Evolutionary conservation across 2,888 invertebrate genomes (phyloP).

Genomic region (Drosophila ezoana): DNA sequence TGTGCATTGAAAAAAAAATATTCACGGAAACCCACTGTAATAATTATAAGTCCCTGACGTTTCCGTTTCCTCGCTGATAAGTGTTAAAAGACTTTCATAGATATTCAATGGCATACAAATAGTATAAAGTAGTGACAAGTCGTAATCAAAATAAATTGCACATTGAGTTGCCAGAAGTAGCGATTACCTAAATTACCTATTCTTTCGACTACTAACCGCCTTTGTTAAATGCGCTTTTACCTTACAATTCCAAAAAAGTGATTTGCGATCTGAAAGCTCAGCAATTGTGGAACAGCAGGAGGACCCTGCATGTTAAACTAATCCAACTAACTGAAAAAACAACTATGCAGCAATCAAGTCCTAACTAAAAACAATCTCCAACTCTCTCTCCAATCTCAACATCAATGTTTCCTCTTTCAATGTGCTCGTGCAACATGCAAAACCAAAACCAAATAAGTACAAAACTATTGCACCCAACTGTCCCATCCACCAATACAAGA

Average conservation of each 20-base stretch:
- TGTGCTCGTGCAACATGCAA: slow-evolving; percentile 34
- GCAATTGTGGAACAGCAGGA: neutral
- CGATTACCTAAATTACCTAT: no score
- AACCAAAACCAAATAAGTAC: slow-evolving; percentile 33
- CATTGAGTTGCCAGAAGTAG: no score
- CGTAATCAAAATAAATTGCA: no score
- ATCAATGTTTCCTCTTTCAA: slow-evolving; percentile 42
- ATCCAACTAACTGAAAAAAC: slow-evolving; percentile 19
- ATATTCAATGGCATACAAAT: no score
- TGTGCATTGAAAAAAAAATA: no score
- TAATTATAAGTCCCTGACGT: no score
- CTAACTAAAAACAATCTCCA: slow-evolving; percentile 22
- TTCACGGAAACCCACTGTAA: no score
- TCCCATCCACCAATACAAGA: slow-evolving; percentile 55
- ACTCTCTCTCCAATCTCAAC: slow-evolving; percentile 39
- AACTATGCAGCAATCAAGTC: slow-evolving; percentile 15
- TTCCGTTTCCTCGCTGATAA: no score
- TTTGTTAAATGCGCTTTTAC: no score
- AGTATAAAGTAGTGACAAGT: no score
- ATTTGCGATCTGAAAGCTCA: neutral
- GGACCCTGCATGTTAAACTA: neutral
- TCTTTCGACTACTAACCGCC: no score
- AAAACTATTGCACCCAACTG: slow-evolving; percentile 49
- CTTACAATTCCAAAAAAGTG: neutral
- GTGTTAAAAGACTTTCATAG: no score